Conservation (phyloP, 2,113 vertebrate genomes). For the Speoplatyrhinus poulsoni region DNA sequence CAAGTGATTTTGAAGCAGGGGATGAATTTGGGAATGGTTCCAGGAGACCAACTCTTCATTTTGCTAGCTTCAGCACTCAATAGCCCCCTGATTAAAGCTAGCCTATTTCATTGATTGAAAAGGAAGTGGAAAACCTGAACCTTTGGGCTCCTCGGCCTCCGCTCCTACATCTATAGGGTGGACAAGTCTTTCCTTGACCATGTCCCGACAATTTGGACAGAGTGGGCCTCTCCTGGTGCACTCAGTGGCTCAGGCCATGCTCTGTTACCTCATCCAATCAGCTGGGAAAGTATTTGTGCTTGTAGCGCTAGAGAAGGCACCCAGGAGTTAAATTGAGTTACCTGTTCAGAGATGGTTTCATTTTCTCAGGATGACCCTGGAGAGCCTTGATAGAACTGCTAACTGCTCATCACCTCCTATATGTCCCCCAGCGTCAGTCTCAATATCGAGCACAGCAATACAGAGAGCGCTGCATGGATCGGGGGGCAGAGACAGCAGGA, state of each 20-base stretch:
- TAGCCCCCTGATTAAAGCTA: conserved; percentile 67
- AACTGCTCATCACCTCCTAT: conserved; percentile 67
- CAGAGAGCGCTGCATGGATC: conserved; percentile 25
- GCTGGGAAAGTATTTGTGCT: conserved; percentile 72
- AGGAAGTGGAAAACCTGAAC: conserved; percentile 44
- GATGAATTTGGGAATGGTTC: conserved; percentile 60
- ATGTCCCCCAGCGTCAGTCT: conserved; percentile 59
- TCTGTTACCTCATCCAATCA: conserved; percentile 75
- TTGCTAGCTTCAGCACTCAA: conserved; percentile 65
- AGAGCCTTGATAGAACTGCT: conserved; percentile 72
- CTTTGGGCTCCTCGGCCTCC: conserved; percentile 33
- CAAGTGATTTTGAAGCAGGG: conserved; percentile 38
- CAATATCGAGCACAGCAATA: conserved; percentile 33
- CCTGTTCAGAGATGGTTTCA: conserved; percentile 74
- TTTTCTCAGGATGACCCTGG: conserved; percentile 67
- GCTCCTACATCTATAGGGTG: conserved; percentile 47
- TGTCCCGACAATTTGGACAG: conserved; percentile 63
- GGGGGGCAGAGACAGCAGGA: conserved; percentile 45
- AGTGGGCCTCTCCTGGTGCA: conserved; percentile 64
- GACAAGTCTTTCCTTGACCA: conserved; percentile 61
- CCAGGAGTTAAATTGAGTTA: conserved; percentile 76
- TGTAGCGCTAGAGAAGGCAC: conserved; percentile 63
- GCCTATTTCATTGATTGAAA: conserved; percentile 72
- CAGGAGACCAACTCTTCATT: conserved; percentile 63
- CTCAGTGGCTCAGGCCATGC: conserved; percentile 60